Conservation (phyloP, 92 coral and sea anemone genomes). For the Palythoa heliodiscus region DNA sequence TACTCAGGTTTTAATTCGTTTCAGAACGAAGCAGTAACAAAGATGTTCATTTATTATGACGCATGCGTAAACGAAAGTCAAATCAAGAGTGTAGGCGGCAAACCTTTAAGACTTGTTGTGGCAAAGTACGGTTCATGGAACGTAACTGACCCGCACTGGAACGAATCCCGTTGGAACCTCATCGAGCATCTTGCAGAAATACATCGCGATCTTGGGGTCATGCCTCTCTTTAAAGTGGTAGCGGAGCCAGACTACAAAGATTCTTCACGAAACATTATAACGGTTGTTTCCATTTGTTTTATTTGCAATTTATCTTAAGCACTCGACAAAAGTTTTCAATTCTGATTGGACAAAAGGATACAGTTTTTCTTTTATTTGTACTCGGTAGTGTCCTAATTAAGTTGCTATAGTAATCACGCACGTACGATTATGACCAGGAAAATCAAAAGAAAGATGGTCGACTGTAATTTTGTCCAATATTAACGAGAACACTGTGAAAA, state of each 20-base stretch:
- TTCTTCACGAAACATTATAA: slow-evolving; percentile 70
- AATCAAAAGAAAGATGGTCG: too few relatives aligned
- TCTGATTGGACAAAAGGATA: too few relatives aligned
- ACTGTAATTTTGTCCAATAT: too few relatives aligned
- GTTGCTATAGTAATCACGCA: too few relatives aligned
- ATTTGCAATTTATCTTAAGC: too few relatives aligned
- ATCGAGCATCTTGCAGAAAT: slow-evolving; percentile 51
- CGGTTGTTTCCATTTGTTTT: slow-evolving; percentile 44
- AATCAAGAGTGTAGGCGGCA: slow-evolving; percentile 59
- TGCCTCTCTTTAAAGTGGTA: slow-evolving; percentile 57
- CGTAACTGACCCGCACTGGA: slow-evolving; percentile 71
- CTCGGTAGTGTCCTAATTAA: too few relatives aligned
- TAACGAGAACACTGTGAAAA: too few relatives aligned
- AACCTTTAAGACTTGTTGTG: slow-evolving; percentile 59
- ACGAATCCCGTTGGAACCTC: slow-evolving; percentile 64
- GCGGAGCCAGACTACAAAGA: slow-evolving; percentile 63
- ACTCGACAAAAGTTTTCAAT: too few relatives aligned
- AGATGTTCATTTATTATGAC: slow-evolving; percentile 73
- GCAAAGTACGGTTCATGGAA: slow-evolving; percentile 87
- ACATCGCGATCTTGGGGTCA: slow-evolving; percentile 63
- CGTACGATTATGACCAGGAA: too few relatives aligned
- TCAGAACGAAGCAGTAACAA: slow-evolving; percentile 70
- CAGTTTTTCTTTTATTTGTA: too few relatives aligned
- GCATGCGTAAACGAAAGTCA: slow-evolving; percentile 67
- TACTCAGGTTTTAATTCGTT: neutral